These are phyloP conservation scores for Scytalopus superciliaris DNA, from an alignment of 2,113 vertebrate species.

Conservation along the genomic window DNA sequence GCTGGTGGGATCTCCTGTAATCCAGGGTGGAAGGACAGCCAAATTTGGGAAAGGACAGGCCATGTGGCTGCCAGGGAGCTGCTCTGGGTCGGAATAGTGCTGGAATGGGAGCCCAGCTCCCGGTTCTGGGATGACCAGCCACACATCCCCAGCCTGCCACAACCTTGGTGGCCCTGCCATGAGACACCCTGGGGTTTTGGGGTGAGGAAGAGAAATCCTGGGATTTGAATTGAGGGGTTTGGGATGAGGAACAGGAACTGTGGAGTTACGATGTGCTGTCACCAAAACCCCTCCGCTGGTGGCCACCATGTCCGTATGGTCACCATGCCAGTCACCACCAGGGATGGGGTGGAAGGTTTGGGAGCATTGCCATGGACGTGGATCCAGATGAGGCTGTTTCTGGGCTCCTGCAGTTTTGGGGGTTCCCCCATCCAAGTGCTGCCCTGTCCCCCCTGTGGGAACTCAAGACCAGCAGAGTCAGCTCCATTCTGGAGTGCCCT, in stretches of 20 bases:
- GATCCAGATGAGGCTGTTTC: neutral
- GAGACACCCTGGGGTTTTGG: neutral
- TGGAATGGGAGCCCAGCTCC: neutral
- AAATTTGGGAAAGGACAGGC: neutral
- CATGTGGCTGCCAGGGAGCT: neutral
- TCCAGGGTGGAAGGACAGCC: rapidly evolving
- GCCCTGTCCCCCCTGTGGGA: neutral
- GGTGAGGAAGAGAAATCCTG: neutral
- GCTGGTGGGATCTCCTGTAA: too few species aligned
- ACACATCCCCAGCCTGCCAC: rapidly evolving
- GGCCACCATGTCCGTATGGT: rapidly evolving
- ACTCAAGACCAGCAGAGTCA: neutral
- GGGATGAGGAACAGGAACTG: neutral
- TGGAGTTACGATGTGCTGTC: rapidly evolving
- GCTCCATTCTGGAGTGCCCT: rapidly evolving
- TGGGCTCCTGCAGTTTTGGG: rapidly evolving
- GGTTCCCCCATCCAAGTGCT: too few species aligned
- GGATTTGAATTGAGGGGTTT: neutral
- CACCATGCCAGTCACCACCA: rapidly evolving
- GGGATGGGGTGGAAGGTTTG: neutral
- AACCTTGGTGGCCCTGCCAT: rapidly evolving
- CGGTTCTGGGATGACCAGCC: rapidly evolving
- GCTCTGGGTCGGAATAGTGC: rapidly evolving
- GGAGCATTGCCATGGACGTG: rapidly evolving
- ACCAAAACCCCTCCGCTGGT: neutral